phyloP scores from a whole-genome alignment of 1,140 invertebrate species.

The Aphis gossypii region DNA sequence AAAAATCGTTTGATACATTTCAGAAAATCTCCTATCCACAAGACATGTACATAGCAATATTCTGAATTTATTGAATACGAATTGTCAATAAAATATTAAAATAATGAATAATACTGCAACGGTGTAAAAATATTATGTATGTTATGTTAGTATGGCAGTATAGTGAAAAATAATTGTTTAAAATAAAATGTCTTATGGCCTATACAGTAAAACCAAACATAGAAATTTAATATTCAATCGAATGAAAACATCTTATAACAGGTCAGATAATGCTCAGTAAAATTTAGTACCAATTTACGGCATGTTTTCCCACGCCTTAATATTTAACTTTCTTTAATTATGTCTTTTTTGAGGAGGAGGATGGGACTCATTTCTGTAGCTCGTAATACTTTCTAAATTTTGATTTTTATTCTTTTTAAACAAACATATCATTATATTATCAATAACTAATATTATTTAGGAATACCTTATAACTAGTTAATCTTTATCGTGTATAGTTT shows the following conservation, averaged over 20 bases:
- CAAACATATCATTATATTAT: background rate
- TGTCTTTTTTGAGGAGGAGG: background rate
- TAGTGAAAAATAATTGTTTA: background rate
- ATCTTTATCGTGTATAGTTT: background rate
- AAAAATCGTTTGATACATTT: background rate
- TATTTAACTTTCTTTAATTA: slow-evolving; percentile 14
- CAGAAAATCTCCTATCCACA: background rate
- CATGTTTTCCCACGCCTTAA: slow-evolving; percentile 8
- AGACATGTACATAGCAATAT: background rate
- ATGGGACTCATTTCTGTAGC: background rate
- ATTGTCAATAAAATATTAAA: background rate
- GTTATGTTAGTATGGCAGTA: background rate
- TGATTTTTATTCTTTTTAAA: background rate
- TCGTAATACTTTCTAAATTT: background rate
- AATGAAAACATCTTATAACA: background rate
- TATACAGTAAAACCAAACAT: background rate
- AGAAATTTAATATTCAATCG: background rate
- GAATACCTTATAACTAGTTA: background rate
- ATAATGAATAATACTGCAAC: background rate
- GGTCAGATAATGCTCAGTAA: background rate
- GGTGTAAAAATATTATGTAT: background rate
- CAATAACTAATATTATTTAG: background rate
- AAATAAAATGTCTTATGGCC: background rate
- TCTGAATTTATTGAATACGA: background rate
- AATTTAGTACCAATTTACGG: slow-evolving; percentile 12